Percentiles rank a stretch among this genome's conserved stretches.
phyloP scores from a whole-genome alignment of 2,888 invertebrate species.

The Apotomis turbidana region DNA sequence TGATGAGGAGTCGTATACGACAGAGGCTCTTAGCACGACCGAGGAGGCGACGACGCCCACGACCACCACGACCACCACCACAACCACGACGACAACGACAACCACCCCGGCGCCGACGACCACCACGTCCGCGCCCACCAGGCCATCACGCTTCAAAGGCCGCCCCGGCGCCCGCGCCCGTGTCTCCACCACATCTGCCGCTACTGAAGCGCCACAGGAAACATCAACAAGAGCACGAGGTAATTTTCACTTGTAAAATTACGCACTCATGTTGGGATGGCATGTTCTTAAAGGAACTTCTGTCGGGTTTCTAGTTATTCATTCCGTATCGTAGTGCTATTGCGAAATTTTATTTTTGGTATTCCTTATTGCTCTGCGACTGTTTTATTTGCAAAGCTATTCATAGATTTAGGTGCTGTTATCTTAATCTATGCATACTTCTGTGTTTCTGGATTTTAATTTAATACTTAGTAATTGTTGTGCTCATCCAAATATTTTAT shows the following conservation, averaged over 20 bases:
- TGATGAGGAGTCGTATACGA: slow-evolving; percentile 70
- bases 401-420: not conserved
- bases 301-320: not conserved
- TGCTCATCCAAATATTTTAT: too few species aligned
- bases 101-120: slow-evolving; percentile 80
- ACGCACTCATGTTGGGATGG: not conserved
- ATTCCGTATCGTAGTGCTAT: slow-evolving; percentile 51
- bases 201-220: slow-evolving; percentile 75
- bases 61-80: slow-evolving; percentile 75
- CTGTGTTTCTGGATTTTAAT: too few species aligned
- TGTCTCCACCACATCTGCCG: slow-evolving; percentile 68
- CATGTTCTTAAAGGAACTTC: not conserved
- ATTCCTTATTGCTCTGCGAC: slow-evolving; percentile 61
- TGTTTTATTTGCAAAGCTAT: slow-evolving; percentile 54
- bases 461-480: too few species aligned
- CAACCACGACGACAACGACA: slow-evolving; percentile 83
- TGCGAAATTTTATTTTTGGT: slow-evolving; percentile 56
- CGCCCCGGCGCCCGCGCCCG: slow-evolving; percentile 74
- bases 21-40: slow-evolving; percentile 75
- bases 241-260: slow-evolving; percentile 48
- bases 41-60: slow-evolving; percentile 81
- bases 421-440: too few species aligned
- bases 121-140: slow-evolving; percentile 70
- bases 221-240: slow-evolving; percentile 79
- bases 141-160: slow-evolving; percentile 75